Base-by-base conservation (phyloP, 2,113 vertebrate species). In the Heterotis niloticus region DNA sequence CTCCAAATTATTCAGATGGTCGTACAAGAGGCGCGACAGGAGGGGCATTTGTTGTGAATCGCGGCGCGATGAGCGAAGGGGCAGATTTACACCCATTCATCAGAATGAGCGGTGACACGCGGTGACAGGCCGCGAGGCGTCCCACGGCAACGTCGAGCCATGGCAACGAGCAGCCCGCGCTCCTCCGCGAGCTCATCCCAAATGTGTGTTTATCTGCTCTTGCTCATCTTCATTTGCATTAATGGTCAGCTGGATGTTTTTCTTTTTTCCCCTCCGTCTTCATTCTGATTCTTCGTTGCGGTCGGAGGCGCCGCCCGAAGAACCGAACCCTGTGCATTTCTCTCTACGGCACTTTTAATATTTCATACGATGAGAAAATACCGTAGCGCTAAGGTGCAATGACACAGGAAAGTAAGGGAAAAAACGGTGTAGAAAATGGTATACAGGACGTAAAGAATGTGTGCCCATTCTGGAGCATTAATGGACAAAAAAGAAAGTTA, bases 1-100 rank as follows among this genome's bases (percentile, higher is more conserved):
- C 94, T 95, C 91, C 91, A 90, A 94, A 94, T 94, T 92, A 93
- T 92, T 94, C 92, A 92, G 90, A 91, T 90, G 90, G 92, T 92
- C 88, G 29, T 91, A 91, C 90, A 89, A 89, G 84, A n/a, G 79
- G 86, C 90, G 88, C 90, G 84, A 91, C 90, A 85, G 87, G 92
- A 91, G 57, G 74, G 24, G 59, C 59, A 75, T 75, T 75, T 64
- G 74, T 44, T 75, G 74, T 75, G 74, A 75, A 75, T 75, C 57
- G 59, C 54, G 74, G 59, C 57, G 29, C 10, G 28, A 57, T 64
- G 59, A 75, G 57, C 17, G 28, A 75, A 57, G 74, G 91, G 86
- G 87, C 89, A 88, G 90, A 88, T 88, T 85, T 83, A 88, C 83
- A 77, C 89, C 88, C 90, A 91, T 94, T 90, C 88, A 93, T 95